A percentile compares a stretch with the other conserved stretches of the same genome.
Conservation (phyloP, 2,113 vertebrate species). For the Diphyllodes magnificus region DNA sequence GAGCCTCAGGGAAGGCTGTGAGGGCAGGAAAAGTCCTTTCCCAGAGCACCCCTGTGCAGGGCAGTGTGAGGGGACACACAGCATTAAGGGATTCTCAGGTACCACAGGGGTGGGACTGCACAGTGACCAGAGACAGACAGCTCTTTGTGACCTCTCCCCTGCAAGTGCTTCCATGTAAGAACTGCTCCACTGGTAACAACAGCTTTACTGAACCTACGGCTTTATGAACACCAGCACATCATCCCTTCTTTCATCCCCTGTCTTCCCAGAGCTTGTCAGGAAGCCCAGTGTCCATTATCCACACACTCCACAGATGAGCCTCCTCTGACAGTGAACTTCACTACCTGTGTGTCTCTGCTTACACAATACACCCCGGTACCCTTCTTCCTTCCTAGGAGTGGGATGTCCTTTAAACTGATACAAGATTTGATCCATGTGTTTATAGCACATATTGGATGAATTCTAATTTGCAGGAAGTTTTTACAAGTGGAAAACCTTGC, state of each 20-base stretch:
- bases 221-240: background rate
- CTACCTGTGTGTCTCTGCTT: background rate
- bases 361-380: background rate
- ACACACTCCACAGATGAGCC: background rate
- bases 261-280: background rate
- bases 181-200: background rate
- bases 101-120: background rate
- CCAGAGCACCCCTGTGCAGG: background rate
- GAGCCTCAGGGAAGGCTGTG: background rate
- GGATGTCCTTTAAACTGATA: background rate
- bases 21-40: background rate
- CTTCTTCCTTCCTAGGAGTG: background rate
- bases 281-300: background rate
- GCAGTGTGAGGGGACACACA: background rate
- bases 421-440: constrained; percentile 20
- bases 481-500: constrained; percentile 61
- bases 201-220: background rate
- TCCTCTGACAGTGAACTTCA: background rate
- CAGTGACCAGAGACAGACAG: background rate
- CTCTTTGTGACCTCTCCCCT: background rate
- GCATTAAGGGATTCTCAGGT: background rate
- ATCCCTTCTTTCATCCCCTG: background rate
- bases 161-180: background rate
- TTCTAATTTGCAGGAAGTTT: constrained; percentile 62
- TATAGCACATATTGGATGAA: constrained; percentile 36